phyloP scores from a whole-genome alignment of 2,797 vertebrate genomes.

The Artibeus lituratus region DNA sequence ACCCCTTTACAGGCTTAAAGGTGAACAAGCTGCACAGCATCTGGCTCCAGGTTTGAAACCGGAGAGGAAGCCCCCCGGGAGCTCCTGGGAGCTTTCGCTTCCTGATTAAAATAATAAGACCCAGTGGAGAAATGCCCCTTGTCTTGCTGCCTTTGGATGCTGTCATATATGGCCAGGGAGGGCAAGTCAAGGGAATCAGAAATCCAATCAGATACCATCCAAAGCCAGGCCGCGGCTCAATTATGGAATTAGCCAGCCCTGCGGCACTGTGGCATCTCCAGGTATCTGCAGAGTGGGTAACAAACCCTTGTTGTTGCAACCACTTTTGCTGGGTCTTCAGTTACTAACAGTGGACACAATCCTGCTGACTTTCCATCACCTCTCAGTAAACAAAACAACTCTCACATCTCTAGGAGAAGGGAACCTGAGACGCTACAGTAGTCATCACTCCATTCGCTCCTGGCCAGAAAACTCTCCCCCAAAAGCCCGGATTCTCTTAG shows the following conservation, averaged over 20 bases:
- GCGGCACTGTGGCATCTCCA: not conserved
- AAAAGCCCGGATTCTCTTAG: not conserved
- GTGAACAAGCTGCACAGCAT: not conserved
- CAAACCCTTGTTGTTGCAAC: not conserved
- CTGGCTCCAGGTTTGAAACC: not conserved
- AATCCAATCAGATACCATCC: not conserved
- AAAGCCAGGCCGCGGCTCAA: not conserved
- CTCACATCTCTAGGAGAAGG: not conserved
- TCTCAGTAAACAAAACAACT: not conserved
- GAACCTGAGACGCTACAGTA: not conserved
- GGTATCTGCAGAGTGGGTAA: not conserved
- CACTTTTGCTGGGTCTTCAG: not conserved
- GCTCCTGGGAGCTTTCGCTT: not conserved
- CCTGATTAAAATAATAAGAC: not conserved
- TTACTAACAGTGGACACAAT: not conserved
- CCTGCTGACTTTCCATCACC: not conserved
- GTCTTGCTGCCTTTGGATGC: not conserved
- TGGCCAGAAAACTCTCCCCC: not conserved
- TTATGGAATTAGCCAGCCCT: not conserved
- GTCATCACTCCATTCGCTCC: not conserved
- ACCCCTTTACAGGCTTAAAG: not conserved
- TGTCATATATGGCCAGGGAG: not conserved
- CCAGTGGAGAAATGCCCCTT: not conserved
- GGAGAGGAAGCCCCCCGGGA: not conserved
- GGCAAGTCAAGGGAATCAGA: not conserved